Evolutionary conservation across 2,797 vertebrate species (phyloP), one percentile per base, ranked within the genome.

Genomic region (Lindbergichthys nudifrons): DNA sequence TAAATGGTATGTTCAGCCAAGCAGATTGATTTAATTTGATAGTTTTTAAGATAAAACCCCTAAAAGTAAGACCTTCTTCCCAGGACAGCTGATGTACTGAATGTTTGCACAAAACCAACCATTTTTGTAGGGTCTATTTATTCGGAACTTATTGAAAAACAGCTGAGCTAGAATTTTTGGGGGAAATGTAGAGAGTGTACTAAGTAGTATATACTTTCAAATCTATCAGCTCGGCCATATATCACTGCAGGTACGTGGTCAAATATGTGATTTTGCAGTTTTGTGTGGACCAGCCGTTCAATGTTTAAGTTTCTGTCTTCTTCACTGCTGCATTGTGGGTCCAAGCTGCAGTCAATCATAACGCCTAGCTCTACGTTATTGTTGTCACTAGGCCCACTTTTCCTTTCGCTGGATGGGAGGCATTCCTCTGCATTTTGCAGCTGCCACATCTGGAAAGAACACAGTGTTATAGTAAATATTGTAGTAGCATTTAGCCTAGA

Each of bases 371-470:
- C 73, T 39, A 5, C 58, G 36, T 85, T 83, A 73, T 77, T 83
- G 80, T 82, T 88, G 86, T 91, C 86, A 86, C 68, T 58, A 23
- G 74, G 82, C 85, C 83, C 80, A 78, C 75, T 86, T 82, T 81
- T 90, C 80, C 85, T 90, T 90, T 86, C 77, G 79, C 90, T 84
- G 88, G 84, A 89, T 85, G 82, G 79, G 83, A 87, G 78, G 60
- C 64, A 67, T 84, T 86, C 79, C 77, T 48, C 69, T 52, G 72
- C 83, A 76, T 69, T 75, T 56, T 82, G 81, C 86, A 82, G 86
- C 84, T 80, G 83, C 82, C 71, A 26, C 88, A 86, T 80, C 84
- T 88, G 75, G 76, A 89, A 65, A 68, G 69, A 85, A 59, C 77
- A 32, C 58, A 26, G 60, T n/a, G 65, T 82, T 80, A 77, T 78